Evolutionary conservation across 92 coral and sea anemone genomes (phyloP).

Genomic region (Epizoanthus illoricatus): DNA sequence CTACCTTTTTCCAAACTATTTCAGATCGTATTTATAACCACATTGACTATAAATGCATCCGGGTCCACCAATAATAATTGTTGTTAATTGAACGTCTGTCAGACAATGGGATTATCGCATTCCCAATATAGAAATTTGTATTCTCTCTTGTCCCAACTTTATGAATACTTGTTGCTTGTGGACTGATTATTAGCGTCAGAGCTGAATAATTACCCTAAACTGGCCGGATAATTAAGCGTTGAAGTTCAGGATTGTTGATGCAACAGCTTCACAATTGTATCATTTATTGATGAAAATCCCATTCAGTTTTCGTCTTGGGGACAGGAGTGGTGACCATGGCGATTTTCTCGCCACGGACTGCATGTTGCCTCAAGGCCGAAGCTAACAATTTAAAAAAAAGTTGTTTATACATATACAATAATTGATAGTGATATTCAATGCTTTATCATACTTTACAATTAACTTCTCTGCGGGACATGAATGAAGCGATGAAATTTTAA

Average conservation of each 20-base stretch:
- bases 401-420: not conserved
- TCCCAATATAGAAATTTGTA: not conserved
- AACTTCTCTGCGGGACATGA: slow-evolving; percentile 3
- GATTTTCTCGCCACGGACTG: not conserved
- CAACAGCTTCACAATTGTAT: not conserved
- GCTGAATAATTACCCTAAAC: not conserved
- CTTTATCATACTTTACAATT: not conserved
- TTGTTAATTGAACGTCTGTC: not conserved
- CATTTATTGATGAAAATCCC: not conserved
- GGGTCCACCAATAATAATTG: not conserved
- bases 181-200: not conserved
- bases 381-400: not conserved
- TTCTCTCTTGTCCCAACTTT: not conserved
- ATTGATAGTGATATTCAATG: not conserved
- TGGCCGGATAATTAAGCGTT: not conserved
- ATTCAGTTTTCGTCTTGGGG: not conserved
- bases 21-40: too few species aligned
- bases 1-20: too few species aligned
- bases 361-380: not conserved
- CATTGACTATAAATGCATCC: too few species aligned
- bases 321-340: not conserved
- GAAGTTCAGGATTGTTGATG: not conserved
- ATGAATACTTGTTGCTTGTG: not conserved
- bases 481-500: not conserved
- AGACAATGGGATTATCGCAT: slow-evolving; percentile 7